These are phyloP conservation scores for Heliconius himera DNA, from an alignment of 1,140 invertebrate genomes.

Conservation along the genomic window DNA sequence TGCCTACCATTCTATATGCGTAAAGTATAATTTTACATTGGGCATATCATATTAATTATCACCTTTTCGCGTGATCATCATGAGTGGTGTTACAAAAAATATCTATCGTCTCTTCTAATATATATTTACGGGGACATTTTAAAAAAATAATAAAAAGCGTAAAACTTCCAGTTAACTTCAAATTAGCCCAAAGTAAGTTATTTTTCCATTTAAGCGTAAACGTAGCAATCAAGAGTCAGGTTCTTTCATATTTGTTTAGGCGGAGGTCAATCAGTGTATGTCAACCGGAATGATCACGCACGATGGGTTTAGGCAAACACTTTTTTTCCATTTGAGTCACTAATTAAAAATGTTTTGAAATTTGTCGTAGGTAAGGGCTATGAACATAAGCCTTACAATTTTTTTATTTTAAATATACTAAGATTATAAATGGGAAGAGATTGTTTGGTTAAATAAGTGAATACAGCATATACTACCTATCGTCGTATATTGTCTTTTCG, in stretches of 20 bases:
- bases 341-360: background rate
- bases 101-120: too few species aligned
- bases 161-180: background rate
- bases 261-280: conserved; percentile 9
- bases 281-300: background rate
- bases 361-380: background rate
- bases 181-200: background rate
- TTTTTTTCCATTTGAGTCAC: background rate
- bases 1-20: too few species aligned
- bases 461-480: too few species aligned
- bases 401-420: background rate
- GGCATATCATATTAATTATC: too few species aligned
- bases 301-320: background rate
- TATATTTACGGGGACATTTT: too few species aligned
- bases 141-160: too few species aligned
- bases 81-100: too few species aligned
- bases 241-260: background rate
- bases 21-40: too few species aligned
- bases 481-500: too few species aligned
- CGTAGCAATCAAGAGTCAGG: conserved; percentile 1
- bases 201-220: background rate
- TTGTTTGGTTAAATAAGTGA: too few species aligned
- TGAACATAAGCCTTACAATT: background rate
- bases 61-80: too few species aligned
- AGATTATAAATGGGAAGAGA: too few species aligned